Evolutionary conservation across 1,140 invertebrate genomes (phyloP), one percentile per base, ranked within the genome.

Genomic region (Drosophila repletoides): DNA sequence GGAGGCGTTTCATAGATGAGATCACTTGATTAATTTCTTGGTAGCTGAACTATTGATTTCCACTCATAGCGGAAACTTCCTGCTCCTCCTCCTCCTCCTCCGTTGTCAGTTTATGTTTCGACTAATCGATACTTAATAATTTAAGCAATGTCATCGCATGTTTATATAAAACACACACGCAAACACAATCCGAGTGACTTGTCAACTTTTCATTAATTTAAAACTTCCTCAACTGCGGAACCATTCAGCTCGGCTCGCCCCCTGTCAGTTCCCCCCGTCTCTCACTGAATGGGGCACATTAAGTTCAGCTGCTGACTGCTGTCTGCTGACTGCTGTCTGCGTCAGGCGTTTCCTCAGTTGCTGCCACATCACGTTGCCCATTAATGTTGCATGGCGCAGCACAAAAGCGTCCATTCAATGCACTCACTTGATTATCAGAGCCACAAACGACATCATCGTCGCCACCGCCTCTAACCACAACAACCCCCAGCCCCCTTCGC

Each of bases 341-440:
- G 46, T 61, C 68, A 66, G 71, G 49, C 72, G 49, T 75, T 73
- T 59, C 36, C 46, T 36, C 55, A 7, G 38, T 12, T 66, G 28
- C 53, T 76, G 66, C 51, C 64, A 66, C 65, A 46, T 61, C 48
- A 55, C 31, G 40, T 46, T 64, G 60, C 63, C 76, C 70, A 71
- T 71, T 80, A 77, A 83, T 73, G 73, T 66, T 77, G 69, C 59
- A 69, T 55, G 59, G 49, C 65, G 7, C 41, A 51, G 45, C 64
- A 67, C 38, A 59, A 60, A 59, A 45, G 46, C 55, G 65, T 66
- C 49, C 71, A 79, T 65, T 79, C 66, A 75, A 56, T 79, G 80
- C 70, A 84, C 58, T 74, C 65, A 55, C 45, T 59, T 67, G 72
- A 79, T 80, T 80, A 80, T 63, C 77, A 60, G 29, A 59, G 59